These are phyloP conservation scores for Cinara cedri DNA, from an alignment of 2,888 invertebrate genomes.

Conservation along the genomic window DNA sequence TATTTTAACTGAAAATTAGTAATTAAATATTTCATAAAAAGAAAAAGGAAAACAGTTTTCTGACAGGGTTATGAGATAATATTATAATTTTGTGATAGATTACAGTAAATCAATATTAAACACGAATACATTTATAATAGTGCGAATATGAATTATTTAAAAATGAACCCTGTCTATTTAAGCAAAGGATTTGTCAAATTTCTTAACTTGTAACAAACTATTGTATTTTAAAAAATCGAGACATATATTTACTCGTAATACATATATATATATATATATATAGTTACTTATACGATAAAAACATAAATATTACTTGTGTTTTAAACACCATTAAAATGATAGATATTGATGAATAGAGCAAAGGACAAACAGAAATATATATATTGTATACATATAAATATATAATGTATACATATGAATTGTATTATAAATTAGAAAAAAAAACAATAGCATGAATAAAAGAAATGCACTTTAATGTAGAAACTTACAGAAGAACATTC, in stretches of 20 bases:
- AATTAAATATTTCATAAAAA: constrained; percentile 12
- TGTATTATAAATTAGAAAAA: constrained; percentile 2
- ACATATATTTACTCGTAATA: constrained; percentile 50
- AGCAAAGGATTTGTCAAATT: constrained; percentile 48
- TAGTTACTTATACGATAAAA: constrained; percentile 39
- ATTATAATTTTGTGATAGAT: constrained; percentile 35
- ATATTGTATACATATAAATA: constrained; percentile 15
- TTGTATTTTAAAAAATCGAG: constrained; percentile 35
- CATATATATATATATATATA: constrained; percentile 1
- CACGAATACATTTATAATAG: constrained; percentile 40
- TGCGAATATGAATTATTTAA: constrained; percentile 49
- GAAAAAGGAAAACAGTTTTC: constrained; percentile 24
- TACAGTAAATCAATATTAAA: constrained; percentile 19
- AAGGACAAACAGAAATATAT: constrained; percentile 41
- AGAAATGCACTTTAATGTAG: constrained; percentile 83
- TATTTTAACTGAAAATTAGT: not conserved
- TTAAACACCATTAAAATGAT: constrained; percentile 36
- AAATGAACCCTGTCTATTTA: constrained; percentile 54
- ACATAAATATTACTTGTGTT: constrained; percentile 38
- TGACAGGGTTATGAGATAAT: no score
- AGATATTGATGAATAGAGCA: constrained; percentile 46
- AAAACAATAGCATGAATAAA: constrained; percentile 70
- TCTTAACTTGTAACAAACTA: constrained; percentile 17
- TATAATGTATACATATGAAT: not conserved
- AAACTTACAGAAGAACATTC: constrained; percentile 84